A percentile compares a stretch with the other conserved stretches of the same genome.
Conservation (phyloP, 1,140 invertebrate species). For the Drosophila auraria region DNA sequence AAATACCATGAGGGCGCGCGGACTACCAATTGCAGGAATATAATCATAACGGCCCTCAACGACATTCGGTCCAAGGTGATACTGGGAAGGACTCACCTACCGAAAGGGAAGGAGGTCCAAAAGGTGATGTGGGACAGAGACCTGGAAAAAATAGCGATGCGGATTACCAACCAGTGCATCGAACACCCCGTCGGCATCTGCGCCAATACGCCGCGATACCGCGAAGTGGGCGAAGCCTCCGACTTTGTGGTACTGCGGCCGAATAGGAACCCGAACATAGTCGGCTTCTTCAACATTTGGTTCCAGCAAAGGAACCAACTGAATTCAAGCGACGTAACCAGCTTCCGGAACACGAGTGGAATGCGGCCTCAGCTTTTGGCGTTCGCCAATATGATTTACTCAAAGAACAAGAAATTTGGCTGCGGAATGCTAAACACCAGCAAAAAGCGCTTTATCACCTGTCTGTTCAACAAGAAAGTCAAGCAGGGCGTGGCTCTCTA, state of each 20-base stretch:
- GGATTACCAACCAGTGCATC: conserved; percentile 8
- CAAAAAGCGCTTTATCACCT: background rate
- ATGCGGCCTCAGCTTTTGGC: background rate
- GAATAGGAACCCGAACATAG: fast-evolving
- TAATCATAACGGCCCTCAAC: background rate
- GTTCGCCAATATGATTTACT: background rate
- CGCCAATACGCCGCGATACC: background rate
- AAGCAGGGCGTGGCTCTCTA: background rate
- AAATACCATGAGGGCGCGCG: background rate
- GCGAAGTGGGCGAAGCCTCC: conserved; percentile 5
- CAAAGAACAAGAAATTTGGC: background rate
- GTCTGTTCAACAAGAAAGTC: background rate
- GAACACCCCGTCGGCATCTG: background rate
- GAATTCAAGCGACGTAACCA: background rate
- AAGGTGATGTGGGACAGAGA: background rate
- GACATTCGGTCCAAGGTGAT: background rate
- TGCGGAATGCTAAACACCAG: conserved; percentile 8
- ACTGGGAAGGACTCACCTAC: background rate
- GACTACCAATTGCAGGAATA: fast-evolving
- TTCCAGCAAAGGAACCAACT: background rate
- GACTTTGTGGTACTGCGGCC: background rate
- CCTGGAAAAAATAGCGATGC: background rate
- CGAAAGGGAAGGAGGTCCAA: background rate
- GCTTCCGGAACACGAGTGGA: background rate
- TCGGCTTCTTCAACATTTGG: background rate